These are phyloP conservation scores for Pyrrhosoma nymphula DNA, from an alignment of 2,888 invertebrate species.

Conservation along the genomic window DNA sequence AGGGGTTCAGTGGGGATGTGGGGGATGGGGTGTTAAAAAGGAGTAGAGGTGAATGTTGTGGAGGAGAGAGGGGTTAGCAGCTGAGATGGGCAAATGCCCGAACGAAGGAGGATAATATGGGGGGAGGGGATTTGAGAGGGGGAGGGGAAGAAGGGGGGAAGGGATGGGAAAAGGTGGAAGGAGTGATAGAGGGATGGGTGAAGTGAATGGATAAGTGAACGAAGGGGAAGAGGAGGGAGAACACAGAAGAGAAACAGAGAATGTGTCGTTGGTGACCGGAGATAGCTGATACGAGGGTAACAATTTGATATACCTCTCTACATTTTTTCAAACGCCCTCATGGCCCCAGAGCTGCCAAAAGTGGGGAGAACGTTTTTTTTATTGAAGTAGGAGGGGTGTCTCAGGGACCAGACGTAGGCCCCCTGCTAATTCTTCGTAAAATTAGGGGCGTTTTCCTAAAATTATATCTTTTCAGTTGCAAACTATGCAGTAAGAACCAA, in stretches of 20 bases:
- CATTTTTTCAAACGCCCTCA: too few relatives aligned
- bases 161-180: not conserved
- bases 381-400: too few relatives aligned
- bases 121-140: not conserved
- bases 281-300: not conserved
- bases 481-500: too few relatives aligned
- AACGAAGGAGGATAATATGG: not conserved
- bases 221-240: not conserved
- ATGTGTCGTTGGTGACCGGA: not conserved
- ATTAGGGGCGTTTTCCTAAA: too few relatives aligned
- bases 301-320: not conserved
- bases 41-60: not conserved
- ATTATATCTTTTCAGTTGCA: too few relatives aligned
- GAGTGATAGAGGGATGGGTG: not conserved
- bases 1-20: not conserved
- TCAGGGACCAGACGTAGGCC: too few relatives aligned
- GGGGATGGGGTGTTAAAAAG: not conserved
- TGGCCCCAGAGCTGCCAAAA: too few relatives aligned
- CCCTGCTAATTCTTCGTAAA: too few relatives aligned
- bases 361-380: too few relatives aligned
- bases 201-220: not conserved
- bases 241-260: not conserved
- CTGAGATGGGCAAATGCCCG: slow-evolving; percentile 2
- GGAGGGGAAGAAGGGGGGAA: not conserved
- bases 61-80: not conserved